Base-by-base conservation (phyloP, 2,113 vertebrate genomes). In the Hypomesus transpacificus region DNA sequence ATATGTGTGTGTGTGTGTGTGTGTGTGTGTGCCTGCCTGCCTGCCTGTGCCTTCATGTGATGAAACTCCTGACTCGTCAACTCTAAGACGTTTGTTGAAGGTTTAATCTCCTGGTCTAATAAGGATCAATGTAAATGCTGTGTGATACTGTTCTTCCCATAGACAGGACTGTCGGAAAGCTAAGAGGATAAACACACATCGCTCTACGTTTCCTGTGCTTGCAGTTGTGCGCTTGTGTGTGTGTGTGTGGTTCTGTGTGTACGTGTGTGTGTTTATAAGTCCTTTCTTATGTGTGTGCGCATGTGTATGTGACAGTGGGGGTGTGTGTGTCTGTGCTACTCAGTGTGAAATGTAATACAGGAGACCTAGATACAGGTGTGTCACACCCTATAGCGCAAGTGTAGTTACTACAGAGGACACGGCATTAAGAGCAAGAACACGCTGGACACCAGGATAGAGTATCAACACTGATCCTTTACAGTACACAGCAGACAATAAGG, bases 71-170 rank as follows among this genome's bases (percentile, higher is more conserved):
- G 69, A 56, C 53, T 11, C 75, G 75, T 75, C 76, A 76, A 71
- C 71, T 11, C 3, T 11, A 80, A 69, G 79, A 77, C 16, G 16
- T 81, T 82, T 73, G 65, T 72, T 54, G 54, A 62, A 75, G 64
- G 70, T 82, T 84, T 88, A 87, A 90, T 88, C 86, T 87, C 82
- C 80, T 76, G 75, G 76, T 79, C 82, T 90, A 90, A 90, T 87
- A 86, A 83, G 87, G 88, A 88, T 90, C 87, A 90, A 88, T 90
- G 87, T 88, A 88, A 88, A 90, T 89, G 82, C 80, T 84, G 80
- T 85, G 80, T 83, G 86, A 88, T 87, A 87, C 78, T 81, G 87
- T 86, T 87, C 83, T 79, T 81, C 81, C 77, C 85, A 81, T 79
- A 83, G 86, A 83, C 84, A 80, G 77, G 79, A 78, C 78, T 83